Evolutionary conservation across 2,113 vertebrate species (phyloP).

Genomic region (Nesoenas mayeri): DNA sequence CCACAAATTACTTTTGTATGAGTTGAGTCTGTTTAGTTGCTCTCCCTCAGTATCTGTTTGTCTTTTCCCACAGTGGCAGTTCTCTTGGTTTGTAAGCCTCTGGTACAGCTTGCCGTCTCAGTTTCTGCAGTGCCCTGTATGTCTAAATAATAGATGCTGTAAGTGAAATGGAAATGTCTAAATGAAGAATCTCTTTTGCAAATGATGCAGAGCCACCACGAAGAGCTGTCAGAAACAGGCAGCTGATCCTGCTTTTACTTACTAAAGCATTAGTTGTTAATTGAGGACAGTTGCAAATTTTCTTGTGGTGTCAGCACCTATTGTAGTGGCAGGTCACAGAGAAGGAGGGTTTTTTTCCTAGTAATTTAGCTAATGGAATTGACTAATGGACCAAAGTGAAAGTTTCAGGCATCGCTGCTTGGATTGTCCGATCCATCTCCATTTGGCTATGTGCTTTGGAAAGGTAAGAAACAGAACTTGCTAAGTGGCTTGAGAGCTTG

Average conservation of each 20-base stretch:
- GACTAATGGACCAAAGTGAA: slow-evolving; percentile 13
- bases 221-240: not conserved
- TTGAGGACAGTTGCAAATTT: slow-evolving; percentile 33
- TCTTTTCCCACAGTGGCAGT: not conserved
- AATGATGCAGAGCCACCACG: not conserved
- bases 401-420: not conserved
- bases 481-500: not conserved
- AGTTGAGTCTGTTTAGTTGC: not conserved
- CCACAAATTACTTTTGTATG: not conserved
- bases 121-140: not conserved
- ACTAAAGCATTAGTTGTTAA: slow-evolving; percentile 29
- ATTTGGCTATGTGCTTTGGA: not conserved
- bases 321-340: not conserved
- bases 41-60: not conserved
- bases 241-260: not conserved
- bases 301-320: slow-evolving; percentile 34
- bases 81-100: not conserved
- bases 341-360: not conserved
- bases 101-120: not conserved
- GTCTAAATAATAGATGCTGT: slow-evolving; percentile 62
- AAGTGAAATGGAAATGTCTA: slow-evolving; percentile 22
- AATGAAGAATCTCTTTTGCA: slow-evolving; percentile 7
- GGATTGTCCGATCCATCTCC: not conserved
- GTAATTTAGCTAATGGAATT: slow-evolving; percentile 61
- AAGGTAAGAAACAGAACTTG: not conserved